Conservation (phyloP, 1,140 invertebrate genomes). For the Diprion similis region DNA sequence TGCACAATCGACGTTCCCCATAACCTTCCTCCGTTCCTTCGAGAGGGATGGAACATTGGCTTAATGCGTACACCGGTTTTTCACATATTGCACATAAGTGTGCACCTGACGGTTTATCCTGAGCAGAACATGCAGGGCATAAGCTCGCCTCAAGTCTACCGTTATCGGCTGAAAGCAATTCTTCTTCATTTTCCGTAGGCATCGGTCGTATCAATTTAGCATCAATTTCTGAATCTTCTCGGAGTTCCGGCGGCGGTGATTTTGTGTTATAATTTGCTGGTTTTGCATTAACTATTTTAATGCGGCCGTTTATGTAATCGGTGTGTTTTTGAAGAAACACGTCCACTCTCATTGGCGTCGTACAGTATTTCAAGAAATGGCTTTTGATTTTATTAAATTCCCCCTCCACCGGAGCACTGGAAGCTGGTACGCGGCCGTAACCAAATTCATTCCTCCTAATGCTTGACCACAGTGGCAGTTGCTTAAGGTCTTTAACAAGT, state of each 20-base stretch:
- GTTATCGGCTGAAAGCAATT: neutral
- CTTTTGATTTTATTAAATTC: no score
- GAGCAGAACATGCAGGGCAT: conserved; percentile 28
- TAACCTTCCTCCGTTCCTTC: conserved; percentile 26
- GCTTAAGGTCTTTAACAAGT: conserved; percentile 9
- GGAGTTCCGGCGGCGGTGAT: neutral
- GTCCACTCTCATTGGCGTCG: conserved; percentile 26
- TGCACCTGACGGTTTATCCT: no score
- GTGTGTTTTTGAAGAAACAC: conserved; percentile 25
- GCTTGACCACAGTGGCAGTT: conserved; percentile 23
- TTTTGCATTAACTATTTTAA: conserved; percentile 11
- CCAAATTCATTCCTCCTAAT: conserved; percentile 14
- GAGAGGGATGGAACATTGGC: conserved; percentile 23
- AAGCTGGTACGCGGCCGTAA: conserved; percentile 23
- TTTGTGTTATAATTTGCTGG: neutral
- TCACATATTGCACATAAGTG: conserved; percentile 28
- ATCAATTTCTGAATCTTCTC: neutral
- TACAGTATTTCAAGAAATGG: conserved; percentile 22
- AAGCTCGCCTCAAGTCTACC: neutral
- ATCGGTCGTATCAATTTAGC: neutral
- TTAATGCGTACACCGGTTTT: conserved; percentile 25
- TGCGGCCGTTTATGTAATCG: conserved; percentile 24
- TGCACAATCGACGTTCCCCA: conserved; percentile 28
- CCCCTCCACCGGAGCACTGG: conserved; percentile 21
- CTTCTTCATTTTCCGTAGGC: neutral